Conservation (phyloP, 2,888 invertebrate genomes). For the Diadegma fenestrale region DNA sequence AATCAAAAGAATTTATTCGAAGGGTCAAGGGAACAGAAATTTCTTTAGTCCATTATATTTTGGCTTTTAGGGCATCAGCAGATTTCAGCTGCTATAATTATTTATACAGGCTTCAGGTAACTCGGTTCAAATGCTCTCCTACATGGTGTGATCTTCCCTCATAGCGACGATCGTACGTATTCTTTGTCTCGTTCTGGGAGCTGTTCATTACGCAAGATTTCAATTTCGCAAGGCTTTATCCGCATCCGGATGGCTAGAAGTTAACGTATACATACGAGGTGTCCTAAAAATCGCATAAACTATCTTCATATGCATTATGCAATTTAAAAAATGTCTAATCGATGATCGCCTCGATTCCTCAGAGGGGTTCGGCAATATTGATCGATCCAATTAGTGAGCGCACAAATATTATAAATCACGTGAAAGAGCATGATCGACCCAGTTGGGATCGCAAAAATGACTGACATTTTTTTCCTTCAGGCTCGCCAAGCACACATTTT, state of each 20-base stretch:
- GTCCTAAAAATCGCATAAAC: background rate
- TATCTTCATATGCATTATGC: too few relatives aligned
- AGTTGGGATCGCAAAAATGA: background rate
- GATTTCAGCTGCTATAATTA: background rate
- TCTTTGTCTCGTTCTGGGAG: conserved; percentile 2
- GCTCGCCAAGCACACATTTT: background rate
- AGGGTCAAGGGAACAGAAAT: background rate
- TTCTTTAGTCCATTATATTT: too few relatives aligned
- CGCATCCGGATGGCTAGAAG: conserved; percentile 66
- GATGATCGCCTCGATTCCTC: background rate
- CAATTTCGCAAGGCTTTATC: conserved; percentile 71
- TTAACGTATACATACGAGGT: background rate
- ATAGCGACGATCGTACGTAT: conserved; percentile 11
- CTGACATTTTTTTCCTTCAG: background rate
- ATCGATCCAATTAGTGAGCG: background rate
- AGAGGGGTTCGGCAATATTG: background rate
- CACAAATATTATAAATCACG: background rate
- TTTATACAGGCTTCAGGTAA: conserved; percentile 30
- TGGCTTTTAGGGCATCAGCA: conserved; percentile 8
- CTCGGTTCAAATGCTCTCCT: conserved; percentile 29
- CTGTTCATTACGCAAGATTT: conserved; percentile 61
- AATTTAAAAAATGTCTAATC: too few relatives aligned
- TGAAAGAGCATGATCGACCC: background rate
- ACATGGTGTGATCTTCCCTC: conserved; percentile 3
- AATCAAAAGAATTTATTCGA: background rate